Evolutionary conservation across 2,797 vertebrate genomes (phyloP), one percentile per base, ranked within the genome.

Genomic region (Caiman crocodilus): DNA sequence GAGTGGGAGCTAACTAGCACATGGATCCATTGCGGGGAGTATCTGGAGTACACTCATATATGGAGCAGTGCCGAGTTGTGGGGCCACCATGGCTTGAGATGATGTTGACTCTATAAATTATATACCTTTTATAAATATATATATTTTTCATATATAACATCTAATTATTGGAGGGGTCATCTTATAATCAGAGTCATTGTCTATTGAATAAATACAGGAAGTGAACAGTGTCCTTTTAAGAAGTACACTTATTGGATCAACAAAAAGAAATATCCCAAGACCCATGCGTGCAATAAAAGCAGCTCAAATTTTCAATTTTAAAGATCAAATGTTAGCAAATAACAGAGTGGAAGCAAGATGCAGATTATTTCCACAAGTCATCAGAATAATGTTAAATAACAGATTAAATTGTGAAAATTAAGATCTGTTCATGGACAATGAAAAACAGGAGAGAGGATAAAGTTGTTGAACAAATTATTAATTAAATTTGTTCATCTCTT

Each of bases 391-490:
- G 30, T 74, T 9, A 88, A 71, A n/a, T 14, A 26, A 30, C 13
- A 14, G 2, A 20, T 58, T 26, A 2, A 56, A 0, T 73, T 75
- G 6, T 57, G 57, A 32, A 6, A 4, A 79, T 85, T 76, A 73
- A 25, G 21, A 83, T 30, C 26, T 67, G 18, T 2, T 56, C 5
- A 56, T 1, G 23, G 14, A 57, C 81, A 86, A 79, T 9, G 3
- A 61, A 12, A 4, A 82, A 18, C 1, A 20, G 56, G 83, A 63
- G 42, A 50, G 42, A 50, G 42, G 55, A 55, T 14, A 4, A 32
- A n/a, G 9, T 59, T 30, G 3, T 7, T 15, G 0, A 8, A 0
- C 10, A 69, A 32, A 3, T 2, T 79, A 25, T 77, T 12, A 2
- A 26, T 23, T 57, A 50, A 35, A 35, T 50, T 50, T 0, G 0